Base-by-base conservation (phyloP, 2,888 invertebrate species). In the Aleiodes testaceus region DNA sequence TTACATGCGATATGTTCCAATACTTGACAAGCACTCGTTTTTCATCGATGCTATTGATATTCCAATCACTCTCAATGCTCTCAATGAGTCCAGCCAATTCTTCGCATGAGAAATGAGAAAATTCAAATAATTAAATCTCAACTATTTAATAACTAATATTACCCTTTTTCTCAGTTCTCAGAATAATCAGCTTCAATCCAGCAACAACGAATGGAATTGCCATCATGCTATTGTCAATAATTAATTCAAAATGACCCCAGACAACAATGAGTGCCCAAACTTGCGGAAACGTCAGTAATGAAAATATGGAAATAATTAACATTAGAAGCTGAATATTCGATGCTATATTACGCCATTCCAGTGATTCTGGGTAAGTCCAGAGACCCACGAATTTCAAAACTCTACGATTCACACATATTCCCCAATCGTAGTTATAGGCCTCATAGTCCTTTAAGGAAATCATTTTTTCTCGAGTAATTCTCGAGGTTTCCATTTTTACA, bases 21-120 rank as follows among this genome's bases (percentile, higher is more conserved):
- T 73, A 70, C 11, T 59, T 70, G 3, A 70, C 44, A 70, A 73
- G 70, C 1, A 70, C 70, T 12, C 49, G 14, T 18, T 55, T 18
- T 18, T 73, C 73, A 11, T 22, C 5, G 12, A 36, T 18, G n/a
- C 18, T 70, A 26, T 64, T 70, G 6, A 2, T 9, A 53, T 42
- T 50, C 14, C 73, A 73, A 52, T 73, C 70, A 0, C 63, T 36
- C 63, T 6, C 45, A 30, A 73, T 65, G 26, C 12, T 47, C 20
- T 45, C 20, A 44, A 73, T 63, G 52, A 70, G 67, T 18, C 18
- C 12, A 14, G 53, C 47, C 14, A 73, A 61, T 5, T 42, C 73
- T 73, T 70, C 36, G 11, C 9, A 36, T 9, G 2, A 4, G 16
- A 64, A 61, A 30, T n/a, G 7, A 69, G 20, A 30, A 5, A 53